phyloP scores from a whole-genome alignment of 2,888 invertebrate genomes.

The Ormyrus nitidulus region DNA sequence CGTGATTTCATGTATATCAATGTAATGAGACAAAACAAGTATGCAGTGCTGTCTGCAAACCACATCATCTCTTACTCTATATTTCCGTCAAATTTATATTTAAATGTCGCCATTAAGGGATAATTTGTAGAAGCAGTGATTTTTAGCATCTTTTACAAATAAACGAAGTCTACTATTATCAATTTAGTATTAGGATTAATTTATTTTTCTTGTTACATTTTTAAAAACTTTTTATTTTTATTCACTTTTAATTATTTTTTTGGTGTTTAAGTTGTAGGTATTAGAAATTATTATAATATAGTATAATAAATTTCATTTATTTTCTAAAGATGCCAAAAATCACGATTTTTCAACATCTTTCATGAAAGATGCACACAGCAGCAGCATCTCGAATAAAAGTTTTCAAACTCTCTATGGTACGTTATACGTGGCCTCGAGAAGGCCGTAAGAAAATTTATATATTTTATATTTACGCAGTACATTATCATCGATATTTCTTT shows the following conservation, averaged over 20 bases:
- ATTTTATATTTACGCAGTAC: conserved; percentile 48
- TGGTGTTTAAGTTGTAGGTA: conserved; percentile 5
- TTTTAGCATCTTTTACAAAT: too few relatives aligned
- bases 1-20: not conserved
- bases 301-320: too few relatives aligned
- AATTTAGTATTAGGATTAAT: too few relatives aligned
- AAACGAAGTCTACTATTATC: too few relatives aligned
- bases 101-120: too few relatives aligned
- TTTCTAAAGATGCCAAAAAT: too few relatives aligned
- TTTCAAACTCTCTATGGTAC: conserved; percentile 42
- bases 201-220: too few relatives aligned
- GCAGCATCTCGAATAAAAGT: conserved; percentile 35
- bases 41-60: not conserved
- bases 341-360: not conserved
- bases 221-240: too few relatives aligned
- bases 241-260: not conserved
- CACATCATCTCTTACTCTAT: not conserved
- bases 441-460: conserved; percentile 56
- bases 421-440: conserved; percentile 45
- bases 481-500: conserved; percentile 43
- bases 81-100: conserved; percentile 21
- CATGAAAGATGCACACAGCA: conserved; percentile 29
- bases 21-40: conserved; percentile 10
- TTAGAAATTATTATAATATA: too few relatives aligned
- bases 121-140: too few relatives aligned